Conservation (phyloP, 2,113 vertebrate species). For the Cheilinus undulatus region DNA sequence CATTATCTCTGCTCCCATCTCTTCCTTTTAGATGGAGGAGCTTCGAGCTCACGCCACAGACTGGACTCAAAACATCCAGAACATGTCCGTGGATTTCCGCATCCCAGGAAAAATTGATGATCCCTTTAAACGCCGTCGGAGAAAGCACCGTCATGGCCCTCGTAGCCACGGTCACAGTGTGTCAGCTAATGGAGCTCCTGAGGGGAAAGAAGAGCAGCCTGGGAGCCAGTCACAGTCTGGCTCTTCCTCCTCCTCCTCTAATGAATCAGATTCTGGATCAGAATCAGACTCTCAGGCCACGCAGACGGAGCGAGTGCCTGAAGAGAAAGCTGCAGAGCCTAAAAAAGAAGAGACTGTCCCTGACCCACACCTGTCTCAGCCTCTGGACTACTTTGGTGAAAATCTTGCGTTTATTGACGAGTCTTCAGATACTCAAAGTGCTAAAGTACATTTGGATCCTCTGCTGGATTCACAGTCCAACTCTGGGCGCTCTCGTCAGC, state of each 20-base stretch:
- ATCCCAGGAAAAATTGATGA: slow-evolving; percentile 85
- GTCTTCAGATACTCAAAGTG: slow-evolving; percentile 90
- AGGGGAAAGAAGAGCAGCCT: slow-evolving; percentile 44
- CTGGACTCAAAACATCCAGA: slow-evolving; percentile 89
- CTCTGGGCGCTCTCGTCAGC: slow-evolving; percentile 31
- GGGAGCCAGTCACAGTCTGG: slow-evolving; percentile 66
- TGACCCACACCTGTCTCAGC: slow-evolving; percentile 72
- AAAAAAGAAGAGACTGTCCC: slow-evolving; percentile 42
- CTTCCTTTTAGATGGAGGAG: slow-evolving; percentile 87
- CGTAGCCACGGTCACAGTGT: slow-evolving; percentile 56
- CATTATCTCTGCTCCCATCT: slow-evolving; percentile 11
- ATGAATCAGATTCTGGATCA: slow-evolving; percentile 75
- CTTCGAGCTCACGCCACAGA: slow-evolving; percentile 90
- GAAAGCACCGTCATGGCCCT: slow-evolving; percentile 72
- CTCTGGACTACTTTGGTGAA: slow-evolving; percentile 90
- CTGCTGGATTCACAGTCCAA: slow-evolving; percentile 61
- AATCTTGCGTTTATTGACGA: slow-evolving; percentile 92
- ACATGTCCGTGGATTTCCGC: slow-evolving; percentile 87
- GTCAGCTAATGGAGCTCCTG: slow-evolving; percentile 32
- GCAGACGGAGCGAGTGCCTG: slow-evolving; percentile 76
- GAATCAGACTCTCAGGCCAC: slow-evolving; percentile 79
- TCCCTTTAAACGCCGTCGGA: slow-evolving; percentile 74
- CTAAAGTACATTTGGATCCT: slow-evolving; percentile 78
- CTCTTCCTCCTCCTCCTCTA: slow-evolving; percentile 74
- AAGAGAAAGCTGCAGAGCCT: slow-evolving; percentile 48